Base-by-base conservation (phyloP, 2,888 invertebrate genomes). In the Mongoloraphidia duomilia region DNA sequence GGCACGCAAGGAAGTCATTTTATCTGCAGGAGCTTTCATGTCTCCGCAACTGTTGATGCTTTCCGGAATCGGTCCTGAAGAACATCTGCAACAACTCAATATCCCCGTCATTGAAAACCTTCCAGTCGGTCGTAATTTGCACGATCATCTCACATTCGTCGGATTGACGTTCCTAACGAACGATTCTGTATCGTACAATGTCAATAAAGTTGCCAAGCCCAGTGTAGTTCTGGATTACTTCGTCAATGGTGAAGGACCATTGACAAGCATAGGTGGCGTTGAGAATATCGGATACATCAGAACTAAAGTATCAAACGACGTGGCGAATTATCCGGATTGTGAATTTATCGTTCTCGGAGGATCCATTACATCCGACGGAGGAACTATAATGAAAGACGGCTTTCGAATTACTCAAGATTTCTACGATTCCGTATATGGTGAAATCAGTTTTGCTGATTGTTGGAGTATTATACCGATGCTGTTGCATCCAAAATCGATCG, bases 1-100 rank as follows among this genome's bases (percentile, higher is more conserved):
- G 13, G 75, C 75, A 8, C 64, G 64, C 35, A 73, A 71, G 53
- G 75, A 75, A 56, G 68, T 80, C 1, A 75, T 80, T 51, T 57
- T 80, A 33, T 72, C 74, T 56, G 78, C 72, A 41, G 79, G 90
- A 1, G 78, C 87, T 0, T 79, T 91, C 53, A 85, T 84, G 64
- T 80, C 86, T 1, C 84, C 90, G 0, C 87, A 91, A 63, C 62
- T 91, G 10, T 58, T 81, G 13, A 77, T 80, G 77, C 64, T 81
- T 2, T 78, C 79, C 1, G 81, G 81, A 1, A 64, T 83, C 10
- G 83, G 83, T 0, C 82, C 83, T 1, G 71, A 64, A 56, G 64
- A 73, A 4, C 79, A 82, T 54, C 62, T 82, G 46, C 59, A 72
- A 52, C 65, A 74, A 3, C 60, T 78, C 2, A 71, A 71, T 13